These are phyloP conservation scores for Kuschelorhynchus macadamiae DNA, from an alignment of 2,888 invertebrate species.

Conservation along the genomic window DNA sequence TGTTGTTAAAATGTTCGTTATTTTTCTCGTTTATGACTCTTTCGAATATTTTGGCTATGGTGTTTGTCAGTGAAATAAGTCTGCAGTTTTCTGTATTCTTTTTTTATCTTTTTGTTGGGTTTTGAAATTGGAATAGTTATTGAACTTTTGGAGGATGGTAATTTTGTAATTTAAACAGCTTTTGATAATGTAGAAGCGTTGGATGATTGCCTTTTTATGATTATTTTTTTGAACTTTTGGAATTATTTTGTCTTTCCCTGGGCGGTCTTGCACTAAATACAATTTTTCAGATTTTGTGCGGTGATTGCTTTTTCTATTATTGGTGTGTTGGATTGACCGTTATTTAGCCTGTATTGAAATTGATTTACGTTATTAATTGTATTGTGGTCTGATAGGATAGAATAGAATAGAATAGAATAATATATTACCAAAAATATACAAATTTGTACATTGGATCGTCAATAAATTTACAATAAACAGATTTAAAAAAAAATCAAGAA, in stretches of 20 bases:
- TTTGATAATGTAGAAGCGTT: not conserved
- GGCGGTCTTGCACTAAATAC: not conserved
- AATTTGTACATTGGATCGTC: no score
- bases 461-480: no score
- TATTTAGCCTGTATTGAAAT: not conserved
- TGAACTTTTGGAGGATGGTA: not conserved
- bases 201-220: not conserved
- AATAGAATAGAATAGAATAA: no score
- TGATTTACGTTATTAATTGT: not conserved
- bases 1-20: not conserved
- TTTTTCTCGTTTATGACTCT: conserved; percentile 1
- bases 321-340: not conserved
- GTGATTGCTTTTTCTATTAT: not conserved
- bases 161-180: not conserved
- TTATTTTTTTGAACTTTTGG: not conserved
- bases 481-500: no score
- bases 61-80: not conserved
- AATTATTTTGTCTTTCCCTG: conserved; percentile 7
- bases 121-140: not conserved
- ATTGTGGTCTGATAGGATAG: not conserved
- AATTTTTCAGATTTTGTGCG: conserved; percentile 6
- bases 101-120: not conserved
- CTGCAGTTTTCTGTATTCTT: not conserved
- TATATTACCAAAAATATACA: no score
- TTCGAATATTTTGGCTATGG: not conserved